Base-by-base conservation (phyloP, 2,113 vertebrate genomes). In the Sphaerodactylus townsendi region DNA sequence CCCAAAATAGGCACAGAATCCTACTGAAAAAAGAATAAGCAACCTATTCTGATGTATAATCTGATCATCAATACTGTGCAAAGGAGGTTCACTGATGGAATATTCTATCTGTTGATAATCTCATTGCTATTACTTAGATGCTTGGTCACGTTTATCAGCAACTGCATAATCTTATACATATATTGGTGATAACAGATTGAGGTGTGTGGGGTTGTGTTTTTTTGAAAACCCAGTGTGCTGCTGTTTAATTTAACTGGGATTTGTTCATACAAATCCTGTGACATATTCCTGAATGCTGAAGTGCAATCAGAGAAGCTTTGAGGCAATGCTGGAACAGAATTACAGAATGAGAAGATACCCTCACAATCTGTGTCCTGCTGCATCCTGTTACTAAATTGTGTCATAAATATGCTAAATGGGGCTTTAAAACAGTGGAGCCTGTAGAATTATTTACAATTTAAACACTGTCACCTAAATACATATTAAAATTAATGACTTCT, bases 401-500 rank as follows among this genome's bases (percentile, higher is more conserved):
- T 94, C 85, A 94, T 89, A 89, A 89, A 93, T 93, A 93, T 94
- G 77, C 65, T 92, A 93, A 92, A 82, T 81, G 14, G 79, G 37
- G 53, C 88, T 92, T 0, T 19, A 74, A 89, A 93, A 88, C 85
- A 79, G 77, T 89, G 77, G 73, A 77, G 86, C 85, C 73, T 81
- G 7, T 2, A 81, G 64, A 90, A 82, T 28, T 90, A 93, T 94
- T 95, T 95, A 93, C 77, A 92, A 94, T 95, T 95, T 90, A 96
- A 95, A 93, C 92, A 87, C 10, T n/a, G 73, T 88, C 85, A 92
- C 66, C 81, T 77, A 92, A 93, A 93, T 59, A 71, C 66, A 48
- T 89, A 93, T 91, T 93, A 94, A 96, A 95, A 94, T 93, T 93
- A 95, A 93, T 93, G 82, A 89, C 79, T 92, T 94, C 85, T 83